phyloP scores from a whole-genome alignment of 1,140 invertebrate genomes.

The Drosophila willistoni region DNA sequence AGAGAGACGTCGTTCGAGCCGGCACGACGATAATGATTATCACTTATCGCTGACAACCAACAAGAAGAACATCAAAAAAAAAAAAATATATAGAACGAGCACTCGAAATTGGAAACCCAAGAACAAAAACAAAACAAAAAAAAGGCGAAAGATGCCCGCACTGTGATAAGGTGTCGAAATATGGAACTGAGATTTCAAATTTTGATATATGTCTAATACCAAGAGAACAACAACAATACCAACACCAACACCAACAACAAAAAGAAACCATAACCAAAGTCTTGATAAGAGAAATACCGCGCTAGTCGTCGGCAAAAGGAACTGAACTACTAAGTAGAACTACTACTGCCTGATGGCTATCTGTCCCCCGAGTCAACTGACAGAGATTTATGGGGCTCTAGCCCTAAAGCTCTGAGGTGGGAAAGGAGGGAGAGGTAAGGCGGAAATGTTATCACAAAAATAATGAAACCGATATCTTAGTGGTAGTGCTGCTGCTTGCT shows the following conservation, averaged over 20 bases:
- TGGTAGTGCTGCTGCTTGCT: conserved; percentile 21
- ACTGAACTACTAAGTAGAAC: conserved; percentile 12
- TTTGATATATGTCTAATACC: conserved; percentile 36
- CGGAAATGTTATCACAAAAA: conserved; percentile 33
- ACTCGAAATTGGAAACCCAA: conserved; percentile 64
- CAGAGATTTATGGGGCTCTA: conserved; percentile 70
- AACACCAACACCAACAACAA: background rate
- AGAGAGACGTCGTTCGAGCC: conserved; percentile 14
- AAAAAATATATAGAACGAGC: conserved; percentile 23
- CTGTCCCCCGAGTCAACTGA: conserved; percentile 34
- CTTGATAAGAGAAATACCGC: conserved; percentile 6
- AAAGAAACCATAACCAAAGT: background rate
- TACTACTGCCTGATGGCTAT: conserved; percentile 18
- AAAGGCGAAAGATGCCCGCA: conserved; percentile 58
- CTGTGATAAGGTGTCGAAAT: conserved; percentile 62
- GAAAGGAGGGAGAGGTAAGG: background rate
- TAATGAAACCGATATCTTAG: conserved; percentile 51
- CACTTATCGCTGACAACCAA: conserved; percentile 46
- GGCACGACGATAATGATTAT: conserved; percentile 69
- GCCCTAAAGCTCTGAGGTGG: background rate
- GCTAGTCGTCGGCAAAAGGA: conserved; percentile 7
- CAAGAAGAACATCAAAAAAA: conserved; percentile 40
- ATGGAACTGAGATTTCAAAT: conserved; percentile 61
- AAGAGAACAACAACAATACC: background rate
- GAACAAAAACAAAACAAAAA: conserved; percentile 37